Evolutionary conservation across 1,140 invertebrate genomes (phyloP).

Genomic region (Cataglyphis hispanica): DNA sequence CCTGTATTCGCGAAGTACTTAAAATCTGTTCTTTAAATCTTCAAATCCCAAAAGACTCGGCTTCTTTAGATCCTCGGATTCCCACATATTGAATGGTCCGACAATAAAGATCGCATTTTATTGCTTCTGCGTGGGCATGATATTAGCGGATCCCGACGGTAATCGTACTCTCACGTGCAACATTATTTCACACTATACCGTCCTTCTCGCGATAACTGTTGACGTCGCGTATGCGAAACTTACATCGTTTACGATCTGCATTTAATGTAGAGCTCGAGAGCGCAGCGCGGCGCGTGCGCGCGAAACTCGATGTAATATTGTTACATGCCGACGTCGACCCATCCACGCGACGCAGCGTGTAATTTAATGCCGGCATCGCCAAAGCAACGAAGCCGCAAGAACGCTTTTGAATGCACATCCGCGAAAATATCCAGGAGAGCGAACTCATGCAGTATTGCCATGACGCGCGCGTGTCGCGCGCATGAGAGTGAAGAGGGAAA

Average conservation of each 20-base stretch:
- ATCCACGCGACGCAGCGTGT: conserved; percentile 6
- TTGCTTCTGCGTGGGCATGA: neutral
- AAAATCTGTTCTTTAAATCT: conserved; percentile 15
- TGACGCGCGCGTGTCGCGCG: conserved; percentile 22
- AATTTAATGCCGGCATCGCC: conserved; percentile 55
- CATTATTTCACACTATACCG: neutral
- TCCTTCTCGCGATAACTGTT: conserved; percentile 53
- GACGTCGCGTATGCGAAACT: conserved; percentile 9
- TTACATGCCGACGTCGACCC: conserved; percentile 38
- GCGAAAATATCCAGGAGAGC: conserved; percentile 47
- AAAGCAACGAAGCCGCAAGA: neutral
- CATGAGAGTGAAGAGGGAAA: conserved; percentile 37
- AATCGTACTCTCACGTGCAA: neutral
- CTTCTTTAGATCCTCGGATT: conserved; percentile 25
- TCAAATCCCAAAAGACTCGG: conserved; percentile 17
- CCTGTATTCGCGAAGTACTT: conserved; percentile 25
- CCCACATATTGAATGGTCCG: conserved; percentile 23
- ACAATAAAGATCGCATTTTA: conserved; percentile 26
- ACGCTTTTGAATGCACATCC: conserved; percentile 41
- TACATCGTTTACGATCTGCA: conserved; percentile 55
- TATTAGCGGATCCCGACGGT: neutral
- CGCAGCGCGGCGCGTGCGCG: neutral
- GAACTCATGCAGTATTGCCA: neutral
- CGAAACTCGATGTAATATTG: conserved; percentile 57
- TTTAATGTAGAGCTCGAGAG: conserved; percentile 54